Base-by-base conservation (phyloP, 1,140 invertebrate species). In the Microplitis mediator region DNA sequence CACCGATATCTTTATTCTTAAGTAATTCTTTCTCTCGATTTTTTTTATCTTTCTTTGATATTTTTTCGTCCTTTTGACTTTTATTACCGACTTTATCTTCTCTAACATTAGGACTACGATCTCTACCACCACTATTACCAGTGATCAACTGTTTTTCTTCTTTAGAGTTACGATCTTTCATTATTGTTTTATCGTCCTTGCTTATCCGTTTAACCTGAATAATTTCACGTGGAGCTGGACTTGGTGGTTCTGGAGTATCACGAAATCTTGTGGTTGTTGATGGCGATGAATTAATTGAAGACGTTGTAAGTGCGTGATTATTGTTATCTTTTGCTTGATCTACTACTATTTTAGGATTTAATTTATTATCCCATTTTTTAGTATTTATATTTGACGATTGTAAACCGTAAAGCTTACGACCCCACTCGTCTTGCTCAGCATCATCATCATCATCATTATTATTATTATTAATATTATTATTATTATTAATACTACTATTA, bases 361-460 rank as follows among this genome's bases (percentile, higher is more conserved):
- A 61, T 31, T 82, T 78, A 65, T 80, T 82, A 1, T 85, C 85
- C 85, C 84, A 87, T 56, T 85, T 86, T 69, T 85, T 87, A 50
- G 84, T 69, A 5, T 76, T 75, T 35, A 78, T 85, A 71, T 81
- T 84, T 4, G 81, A 58, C 56, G 56, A 75, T 73, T 89, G 88
- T 75, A 92, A 91, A 45, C 92, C 92, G 80, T 93, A 93, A 13
- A 95, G 87, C 84, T 95, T 95, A 64, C 92, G 90, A 61, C 94
- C 93, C 94, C 94, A 95, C 80, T 95, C 94, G 83, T 95, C 93
- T 74, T 91, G 86, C 76, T 88, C 75, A 11, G 75, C 86, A 81
- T 81, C 77, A 58, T 82, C 83, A 11, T 75, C 69, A 74, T 87
- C 23, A 23, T 23, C 2, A 23, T 23, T 23, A 23, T 23, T 23